phyloP scores from a whole-genome alignment of 2,113 vertebrate genomes.

The Chloropsis hardwickii region DNA sequence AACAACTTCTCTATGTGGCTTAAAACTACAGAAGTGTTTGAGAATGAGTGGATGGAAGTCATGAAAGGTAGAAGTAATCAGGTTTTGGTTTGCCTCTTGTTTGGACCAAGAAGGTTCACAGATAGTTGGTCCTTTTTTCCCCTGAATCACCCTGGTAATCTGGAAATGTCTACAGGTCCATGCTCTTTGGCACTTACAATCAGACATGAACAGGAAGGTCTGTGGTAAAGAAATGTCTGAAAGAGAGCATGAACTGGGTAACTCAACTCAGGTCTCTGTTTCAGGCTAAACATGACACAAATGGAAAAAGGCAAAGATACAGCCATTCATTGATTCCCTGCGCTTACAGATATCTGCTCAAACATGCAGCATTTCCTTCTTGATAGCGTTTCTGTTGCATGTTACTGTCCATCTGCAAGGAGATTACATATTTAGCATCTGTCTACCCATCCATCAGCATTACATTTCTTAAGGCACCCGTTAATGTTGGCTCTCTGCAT shows the following conservation, averaged over 20 bases:
- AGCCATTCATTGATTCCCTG: background rate
- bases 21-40: background rate
- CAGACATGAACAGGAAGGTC: background rate
- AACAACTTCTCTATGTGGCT: background rate
- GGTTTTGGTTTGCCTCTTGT: background rate
- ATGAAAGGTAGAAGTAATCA: background rate
- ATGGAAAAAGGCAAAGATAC: background rate
- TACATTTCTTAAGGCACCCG: constrained; percentile 18
- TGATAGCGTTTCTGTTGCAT: background rate
- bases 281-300: background rate
- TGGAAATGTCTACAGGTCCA: background rate
- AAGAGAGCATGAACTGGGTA: background rate
- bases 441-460: constrained; percentile 54
- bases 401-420: constrained; percentile 51
- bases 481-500: background rate
- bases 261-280: background rate
- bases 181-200: background rate
- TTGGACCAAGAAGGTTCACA: background rate
- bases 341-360: constrained; percentile 12
- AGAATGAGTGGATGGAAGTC: background rate
- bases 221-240: background rate
- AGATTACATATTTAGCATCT: constrained; percentile 52
- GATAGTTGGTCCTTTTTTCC: background rate
- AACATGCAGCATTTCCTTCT: background rate
- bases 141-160: background rate